Evolutionary conservation across 2,797 vertebrate species (phyloP).

Genomic region (Oreochromis grahami): DNA sequence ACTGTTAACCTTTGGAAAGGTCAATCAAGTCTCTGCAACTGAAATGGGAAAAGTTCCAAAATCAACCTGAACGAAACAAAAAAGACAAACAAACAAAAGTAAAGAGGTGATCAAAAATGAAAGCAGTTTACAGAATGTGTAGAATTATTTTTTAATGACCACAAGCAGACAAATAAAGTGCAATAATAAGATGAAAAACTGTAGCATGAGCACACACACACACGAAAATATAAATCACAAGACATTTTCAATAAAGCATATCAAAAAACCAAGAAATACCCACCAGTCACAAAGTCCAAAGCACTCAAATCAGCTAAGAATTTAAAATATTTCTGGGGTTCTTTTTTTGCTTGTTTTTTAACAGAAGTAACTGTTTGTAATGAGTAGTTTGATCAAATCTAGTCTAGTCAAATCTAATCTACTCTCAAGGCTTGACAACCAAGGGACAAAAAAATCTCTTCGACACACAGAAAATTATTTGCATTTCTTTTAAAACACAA

Average conservation of each 20-base stretch:
- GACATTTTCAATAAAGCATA: neutral
- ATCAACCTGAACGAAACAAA: neutral
- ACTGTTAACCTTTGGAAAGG: neutral
- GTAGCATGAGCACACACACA: neutral
- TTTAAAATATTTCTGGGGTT: neutral
- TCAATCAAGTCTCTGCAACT: neutral
- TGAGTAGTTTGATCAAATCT: neutral
- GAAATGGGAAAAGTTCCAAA: neutral
- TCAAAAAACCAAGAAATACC: neutral
- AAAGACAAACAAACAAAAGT: neutral
- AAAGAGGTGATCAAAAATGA: neutral
- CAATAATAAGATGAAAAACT: neutral
- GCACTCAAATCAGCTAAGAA: neutral
- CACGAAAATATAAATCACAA: neutral
- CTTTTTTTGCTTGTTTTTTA: neutral
- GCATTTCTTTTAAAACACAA: neutral
- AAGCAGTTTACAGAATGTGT: neutral
- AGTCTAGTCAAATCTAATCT: too few relatives aligned
- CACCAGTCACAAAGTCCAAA: neutral
- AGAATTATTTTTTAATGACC: neutral
- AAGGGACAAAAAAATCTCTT: neutral
- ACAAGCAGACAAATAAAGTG: neutral
- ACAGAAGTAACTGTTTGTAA: neutral
- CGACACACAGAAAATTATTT: neutral
- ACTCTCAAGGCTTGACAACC: neutral